Base-by-base conservation (phyloP, 2,888 invertebrate genomes). In the Nomada lathburiana region DNA sequence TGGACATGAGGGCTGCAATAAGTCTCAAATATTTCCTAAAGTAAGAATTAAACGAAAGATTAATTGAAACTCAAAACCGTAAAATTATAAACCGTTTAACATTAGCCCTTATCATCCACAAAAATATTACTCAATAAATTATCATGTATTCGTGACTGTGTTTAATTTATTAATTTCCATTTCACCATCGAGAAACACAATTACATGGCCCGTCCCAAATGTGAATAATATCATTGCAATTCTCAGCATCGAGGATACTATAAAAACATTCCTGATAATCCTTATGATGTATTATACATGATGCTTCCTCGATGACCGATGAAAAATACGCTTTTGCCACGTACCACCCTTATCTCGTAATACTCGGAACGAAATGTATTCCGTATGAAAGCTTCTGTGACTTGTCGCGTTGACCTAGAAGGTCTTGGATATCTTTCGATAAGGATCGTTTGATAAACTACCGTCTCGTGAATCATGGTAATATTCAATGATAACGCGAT, bases 281-380 rank as follows among this genome's bases (percentile, higher is more conserved):
- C 42, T 74, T 74, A 79, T 67, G 80, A 74, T 65, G 29, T 62
- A 36, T 36, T 36, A 36, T 7, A 70, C 80, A 64, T 13, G 68
- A 78, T 62, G 70, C 70, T 82, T 82, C 74, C 81, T 75, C 50
- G 62, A 82, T 82, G 80, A 57, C 18, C 74, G 55, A 44, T 79
- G 81, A 80, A 82, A 74, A 82, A 79, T 82, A 80, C 23, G 36
- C n/a, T 44, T 29, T 29, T 70, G 70, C 70, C 72, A 80, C 68
- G 77, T 72, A 80, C 42, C 42, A 18, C 11, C 29, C 81, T 82
- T 80, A 74, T 80, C 81, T 55, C 10, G 55, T 26, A 16, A 36
- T 65, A 65, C 53, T 42, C n/a, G 26, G 47, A 71, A 59, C 52
- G 59, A 76, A 71, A 67, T 74, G 73, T 63, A 79, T 78, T 73